Percentiles rank a stretch among this genome's conserved stretches.
These are phyloP conservation scores for Drosophila formosana DNA, from an alignment of 2,888 invertebrate species.

Conservation along the genomic window DNA sequence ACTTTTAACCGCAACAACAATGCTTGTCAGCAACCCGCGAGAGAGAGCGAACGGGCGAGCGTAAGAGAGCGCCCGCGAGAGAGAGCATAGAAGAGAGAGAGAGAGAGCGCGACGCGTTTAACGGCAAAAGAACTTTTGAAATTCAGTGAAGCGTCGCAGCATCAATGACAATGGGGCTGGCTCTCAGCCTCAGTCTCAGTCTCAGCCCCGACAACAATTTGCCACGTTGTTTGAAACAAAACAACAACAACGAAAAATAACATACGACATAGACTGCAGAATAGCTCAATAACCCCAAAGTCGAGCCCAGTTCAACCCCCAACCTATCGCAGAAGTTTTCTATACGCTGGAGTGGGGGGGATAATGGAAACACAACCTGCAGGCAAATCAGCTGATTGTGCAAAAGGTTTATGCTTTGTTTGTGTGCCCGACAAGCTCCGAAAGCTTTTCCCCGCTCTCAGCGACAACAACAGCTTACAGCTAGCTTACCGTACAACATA, in stretches of 20 bases:
- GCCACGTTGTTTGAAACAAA: slow-evolving; percentile 61
- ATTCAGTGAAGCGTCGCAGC: slow-evolving; percentile 63
- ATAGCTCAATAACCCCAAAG: slow-evolving; percentile 28
- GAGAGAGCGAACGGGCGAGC: slow-evolving; percentile 7
- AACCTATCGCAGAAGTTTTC: background rate
- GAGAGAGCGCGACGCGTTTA: slow-evolving; percentile 46
- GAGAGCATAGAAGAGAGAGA: slow-evolving; percentile 10
- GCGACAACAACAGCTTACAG: background rate
- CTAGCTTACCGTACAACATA: slow-evolving; percentile 51
- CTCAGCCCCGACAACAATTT: slow-evolving; percentile 43
- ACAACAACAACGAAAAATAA: background rate
- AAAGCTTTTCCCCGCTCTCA: slow-evolving; percentile 45
- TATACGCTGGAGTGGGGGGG: background rate
- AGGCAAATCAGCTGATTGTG: slow-evolving; percentile 42
- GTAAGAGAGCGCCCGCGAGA: slow-evolving; percentile 17
- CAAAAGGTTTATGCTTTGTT: slow-evolving; percentile 17
- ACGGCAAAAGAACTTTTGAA: slow-evolving; percentile 79
- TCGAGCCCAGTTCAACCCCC: background rate
- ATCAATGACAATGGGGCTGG: slow-evolving; percentile 27
- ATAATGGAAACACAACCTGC: slow-evolving; percentile 2
- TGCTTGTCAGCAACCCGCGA: slow-evolving; percentile 65
- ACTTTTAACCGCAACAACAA: slow-evolving; percentile 1
- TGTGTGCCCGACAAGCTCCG: slow-evolving; percentile 15
- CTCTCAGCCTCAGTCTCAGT: slow-evolving; percentile 17
- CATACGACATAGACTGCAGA: slow-evolving; percentile 3